phyloP scores from a whole-genome alignment of 2,888 invertebrate genomes.

The Anaspis maculata region DNA sequence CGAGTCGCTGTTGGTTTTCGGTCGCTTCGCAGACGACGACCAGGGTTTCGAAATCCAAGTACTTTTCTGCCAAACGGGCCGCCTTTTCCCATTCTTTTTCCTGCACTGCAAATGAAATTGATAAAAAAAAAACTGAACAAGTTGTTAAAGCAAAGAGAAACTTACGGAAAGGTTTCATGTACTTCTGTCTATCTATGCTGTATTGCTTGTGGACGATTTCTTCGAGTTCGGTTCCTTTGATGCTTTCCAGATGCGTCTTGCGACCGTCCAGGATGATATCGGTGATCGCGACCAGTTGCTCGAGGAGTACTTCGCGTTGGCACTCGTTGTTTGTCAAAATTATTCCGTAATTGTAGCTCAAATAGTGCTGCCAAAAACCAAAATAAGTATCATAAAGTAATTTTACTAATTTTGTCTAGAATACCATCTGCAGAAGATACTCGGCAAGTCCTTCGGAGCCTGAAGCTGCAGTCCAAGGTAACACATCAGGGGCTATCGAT shows the following conservation, averaged over 20 bases:
- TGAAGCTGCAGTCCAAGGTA: constrained; percentile 67
- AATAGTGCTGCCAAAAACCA: constrained; percentile 32
- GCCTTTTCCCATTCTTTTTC: constrained; percentile 74
- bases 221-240: constrained; percentile 48
- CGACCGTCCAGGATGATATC: constrained; percentile 68
- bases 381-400: constrained; percentile 5
- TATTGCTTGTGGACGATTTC: constrained; percentile 55
- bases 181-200: constrained; percentile 54
- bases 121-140: too few relatives aligned
- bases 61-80: constrained; percentile 81
- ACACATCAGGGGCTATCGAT: constrained; percentile 48
- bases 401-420: constrained; percentile 1
- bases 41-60: constrained; percentile 74
- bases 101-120: constrained; percentile 52
- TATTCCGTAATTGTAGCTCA: constrained; percentile 46
- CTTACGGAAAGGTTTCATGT: constrained; percentile 61
- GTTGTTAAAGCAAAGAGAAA: too few relatives aligned
- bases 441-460: constrained; percentile 48
- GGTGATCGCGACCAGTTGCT: constrained; percentile 60
- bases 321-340: constrained; percentile 49
- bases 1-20: constrained; percentile 61
- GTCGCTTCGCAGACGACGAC: constrained; percentile 72
- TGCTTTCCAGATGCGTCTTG: constrained; percentile 60
- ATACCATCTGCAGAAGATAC: constrained; percentile 43
- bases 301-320: constrained; percentile 52